Conservation (phyloP, 1,140 invertebrate species). For the Ostrea denselamellosa region DNA sequence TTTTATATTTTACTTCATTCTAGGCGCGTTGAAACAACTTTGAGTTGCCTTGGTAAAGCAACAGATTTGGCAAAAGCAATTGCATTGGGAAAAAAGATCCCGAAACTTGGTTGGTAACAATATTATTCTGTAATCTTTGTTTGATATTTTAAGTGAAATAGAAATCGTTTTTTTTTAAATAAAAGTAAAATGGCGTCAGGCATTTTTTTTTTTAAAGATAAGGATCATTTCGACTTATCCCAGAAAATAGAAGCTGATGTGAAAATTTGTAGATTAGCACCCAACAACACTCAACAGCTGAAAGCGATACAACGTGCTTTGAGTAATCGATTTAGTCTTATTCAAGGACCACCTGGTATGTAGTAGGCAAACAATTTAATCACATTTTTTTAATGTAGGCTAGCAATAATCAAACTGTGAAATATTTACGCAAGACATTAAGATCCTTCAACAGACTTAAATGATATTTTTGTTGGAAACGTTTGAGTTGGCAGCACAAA, state of each 20-base stretch:
- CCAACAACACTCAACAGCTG: conserved; percentile 59
- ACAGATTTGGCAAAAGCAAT: conserved; percentile 49
- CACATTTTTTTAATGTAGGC: not conserved
- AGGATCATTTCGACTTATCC: conserved; percentile 27
- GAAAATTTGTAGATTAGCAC: conserved; percentile 43
- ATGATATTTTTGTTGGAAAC: no score
- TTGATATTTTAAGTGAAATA: not conserved
- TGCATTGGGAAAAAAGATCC: conserved; percentile 44
- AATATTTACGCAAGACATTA: no score
- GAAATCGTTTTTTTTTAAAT: not conserved
- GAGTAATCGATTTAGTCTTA: conserved; percentile 62
- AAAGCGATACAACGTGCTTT: conserved; percentile 62
- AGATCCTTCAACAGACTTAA: no score
- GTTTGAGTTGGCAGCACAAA: no score
- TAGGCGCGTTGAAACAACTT: conserved; percentile 53
- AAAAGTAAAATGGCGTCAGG: not conserved
- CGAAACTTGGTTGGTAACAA: conserved; percentile 41
- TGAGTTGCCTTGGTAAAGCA: conserved; percentile 45
- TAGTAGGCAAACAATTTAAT: not conserved
- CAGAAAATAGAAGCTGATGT: conserved; percentile 22
- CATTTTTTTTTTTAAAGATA: conserved; percentile 32
- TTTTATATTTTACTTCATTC: not conserved
- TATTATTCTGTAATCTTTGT: not conserved
- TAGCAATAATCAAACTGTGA: not conserved
- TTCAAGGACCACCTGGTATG: conserved; percentile 73